phyloP scores from a whole-genome alignment of 1,140 invertebrate genomes.

The Aphidius ervi region DNA sequence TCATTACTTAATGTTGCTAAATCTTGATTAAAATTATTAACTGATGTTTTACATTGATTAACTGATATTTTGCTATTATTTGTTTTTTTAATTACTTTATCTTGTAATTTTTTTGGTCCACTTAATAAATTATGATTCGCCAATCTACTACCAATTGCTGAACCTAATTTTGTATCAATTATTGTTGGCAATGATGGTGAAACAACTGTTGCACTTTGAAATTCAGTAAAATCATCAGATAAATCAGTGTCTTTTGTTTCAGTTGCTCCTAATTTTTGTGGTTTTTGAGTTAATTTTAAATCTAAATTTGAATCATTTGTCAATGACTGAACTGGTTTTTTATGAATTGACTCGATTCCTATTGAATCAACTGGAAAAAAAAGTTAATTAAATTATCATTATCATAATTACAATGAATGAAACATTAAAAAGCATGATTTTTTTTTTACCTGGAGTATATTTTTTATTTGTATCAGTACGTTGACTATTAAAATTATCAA shows the following conservation, averaged over 20 bases:
- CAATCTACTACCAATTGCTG: constrained; percentile 51
- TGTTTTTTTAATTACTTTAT: constrained; percentile 17
- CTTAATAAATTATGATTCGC: constrained; percentile 55
- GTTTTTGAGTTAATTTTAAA: too few relatives aligned
- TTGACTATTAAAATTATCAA: neutral
- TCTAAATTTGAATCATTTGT: too few relatives aligned
- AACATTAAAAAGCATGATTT: too few relatives aligned
- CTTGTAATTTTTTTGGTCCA: constrained; percentile 42
- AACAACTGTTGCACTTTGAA: constrained; percentile 53
- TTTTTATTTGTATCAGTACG: neutral
- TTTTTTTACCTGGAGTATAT: too few relatives aligned
- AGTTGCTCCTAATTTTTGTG: too few relatives aligned
- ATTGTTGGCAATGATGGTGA: constrained; percentile 33
- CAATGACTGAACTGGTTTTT: too few relatives aligned
- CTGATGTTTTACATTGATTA: constrained; percentile 7
- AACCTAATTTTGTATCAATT: constrained; percentile 46
- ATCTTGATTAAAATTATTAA: constrained; percentile 25
- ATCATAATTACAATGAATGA: too few relatives aligned
- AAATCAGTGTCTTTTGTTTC: constrained; percentile 24
- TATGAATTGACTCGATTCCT: too few relatives aligned
- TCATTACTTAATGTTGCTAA: too few relatives aligned
- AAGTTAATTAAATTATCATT: too few relatives aligned
- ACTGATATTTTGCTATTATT: neutral
- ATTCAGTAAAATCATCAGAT: constrained; percentile 59
- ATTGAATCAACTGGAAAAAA: too few relatives aligned